Conservation (phyloP, 2,797 vertebrate genomes). For the Sebastes glaucus region DNA sequence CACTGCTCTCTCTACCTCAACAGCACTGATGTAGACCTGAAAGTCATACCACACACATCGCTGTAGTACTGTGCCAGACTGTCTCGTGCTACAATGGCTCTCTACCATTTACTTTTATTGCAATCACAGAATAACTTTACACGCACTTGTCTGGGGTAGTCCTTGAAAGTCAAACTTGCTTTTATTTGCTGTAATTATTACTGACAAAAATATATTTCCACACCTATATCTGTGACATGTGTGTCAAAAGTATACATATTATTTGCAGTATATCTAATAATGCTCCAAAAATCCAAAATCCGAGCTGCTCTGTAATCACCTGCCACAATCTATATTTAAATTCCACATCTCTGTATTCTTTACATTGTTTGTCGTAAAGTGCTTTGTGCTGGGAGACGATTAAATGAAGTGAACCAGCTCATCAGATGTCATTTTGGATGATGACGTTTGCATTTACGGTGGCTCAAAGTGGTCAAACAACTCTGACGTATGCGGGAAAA, state of each 20-base stretch:
- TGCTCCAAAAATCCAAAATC: no score
- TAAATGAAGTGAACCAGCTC: not conserved
- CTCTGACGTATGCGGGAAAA: no score
- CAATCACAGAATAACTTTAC: not conserved
- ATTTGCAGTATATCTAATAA: not conserved
- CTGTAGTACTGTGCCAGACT: not conserved
- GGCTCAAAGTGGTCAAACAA: no score
- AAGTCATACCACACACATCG: constrained; percentile 38
- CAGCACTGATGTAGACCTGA: constrained; percentile 29
- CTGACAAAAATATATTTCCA: not conserved
- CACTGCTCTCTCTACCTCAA: constrained; percentile 43
- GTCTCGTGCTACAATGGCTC: not conserved
- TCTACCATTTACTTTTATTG: not conserved
- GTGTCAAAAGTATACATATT: not conserved
- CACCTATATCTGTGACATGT: not conserved
- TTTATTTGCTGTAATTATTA: not conserved
- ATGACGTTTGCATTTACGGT: no score
- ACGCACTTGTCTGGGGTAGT: not conserved
- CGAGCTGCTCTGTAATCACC: not conserved
- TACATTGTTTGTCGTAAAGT: not conserved
- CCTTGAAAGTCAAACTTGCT: not conserved
- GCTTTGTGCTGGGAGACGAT: not conserved
- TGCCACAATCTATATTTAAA: not conserved
- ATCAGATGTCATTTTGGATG: not conserved
- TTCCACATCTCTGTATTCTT: not conserved